phyloP scores from a whole-genome alignment of 37 sponge, comb jelly and placozoan genomes.

The Mnemiopsis leidyi region DNA sequence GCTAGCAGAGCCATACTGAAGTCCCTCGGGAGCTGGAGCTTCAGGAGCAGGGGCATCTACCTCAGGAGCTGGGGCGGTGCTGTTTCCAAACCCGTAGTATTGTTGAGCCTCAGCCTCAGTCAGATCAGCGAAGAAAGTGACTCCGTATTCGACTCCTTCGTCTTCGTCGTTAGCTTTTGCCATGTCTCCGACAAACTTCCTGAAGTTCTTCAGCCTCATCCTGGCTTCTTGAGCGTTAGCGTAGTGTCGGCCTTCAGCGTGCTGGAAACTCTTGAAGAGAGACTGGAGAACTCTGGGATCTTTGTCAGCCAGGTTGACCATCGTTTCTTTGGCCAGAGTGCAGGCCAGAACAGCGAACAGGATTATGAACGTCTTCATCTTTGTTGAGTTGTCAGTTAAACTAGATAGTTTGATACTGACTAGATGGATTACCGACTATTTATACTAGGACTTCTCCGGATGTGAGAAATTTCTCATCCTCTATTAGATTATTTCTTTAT shows the following conservation, averaged over 20 bases:
- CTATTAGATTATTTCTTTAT: neutral
- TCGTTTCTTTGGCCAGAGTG: neutral
- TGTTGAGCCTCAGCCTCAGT: neutral
- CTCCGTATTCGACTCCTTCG: neutral
- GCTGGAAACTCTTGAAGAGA: neutral
- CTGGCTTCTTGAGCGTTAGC: conserved; percentile 3
- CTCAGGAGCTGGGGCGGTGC: too few species aligned
- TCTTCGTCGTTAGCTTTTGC: neutral
- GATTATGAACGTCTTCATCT: neutral
- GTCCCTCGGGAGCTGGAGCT: neutral
- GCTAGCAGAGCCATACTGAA: neutral
- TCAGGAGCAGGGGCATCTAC: too few species aligned
- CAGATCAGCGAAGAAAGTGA: conserved; percentile 1
- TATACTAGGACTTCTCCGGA: neutral
- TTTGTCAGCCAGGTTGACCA: conserved; percentile 18
- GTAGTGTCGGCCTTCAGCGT: neutral
- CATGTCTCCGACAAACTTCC: neutral
- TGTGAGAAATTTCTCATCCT: neutral
- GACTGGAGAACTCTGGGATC: neutral
- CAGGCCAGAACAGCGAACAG: neutral
- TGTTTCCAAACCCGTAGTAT: neutral
- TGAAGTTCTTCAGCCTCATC: conserved; percentile 32
- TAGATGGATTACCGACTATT: neutral
- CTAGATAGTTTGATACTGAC: neutral
- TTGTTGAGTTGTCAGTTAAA: neutral